These are phyloP conservation scores for Petrosia ficiformis DNA, from an alignment of 37 sponge, comb jelly and placozoan genomes.

Conservation along the genomic window DNA sequence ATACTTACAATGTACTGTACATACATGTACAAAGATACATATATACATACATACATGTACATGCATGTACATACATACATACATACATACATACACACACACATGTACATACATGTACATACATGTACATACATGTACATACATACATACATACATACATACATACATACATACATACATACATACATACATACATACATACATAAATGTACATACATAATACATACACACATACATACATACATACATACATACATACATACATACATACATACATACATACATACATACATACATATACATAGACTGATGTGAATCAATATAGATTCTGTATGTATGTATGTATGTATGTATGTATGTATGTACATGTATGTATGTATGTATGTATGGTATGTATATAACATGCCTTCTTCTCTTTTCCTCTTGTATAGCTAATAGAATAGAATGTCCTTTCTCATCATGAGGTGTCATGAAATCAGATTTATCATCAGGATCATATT, in stretches of 20 bases:
- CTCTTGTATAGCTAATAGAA: conserved; percentile 61
- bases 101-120: neutral
- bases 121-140: no score
- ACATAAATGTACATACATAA: neutral
- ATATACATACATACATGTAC: conserved; percentile 3
- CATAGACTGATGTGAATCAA: neutral
- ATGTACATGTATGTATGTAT: no score
- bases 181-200: neutral
- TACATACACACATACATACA: neutral
- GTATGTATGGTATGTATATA: no score
- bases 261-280: neutral
- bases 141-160: neutral
- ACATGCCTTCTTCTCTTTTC: conserved; percentile 68
- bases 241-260: neutral
- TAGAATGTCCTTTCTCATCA: conserved; percentile 56
- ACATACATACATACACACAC: neutral
- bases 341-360: no score
- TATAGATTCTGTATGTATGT: no score
- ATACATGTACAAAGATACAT: no score
- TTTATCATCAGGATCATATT: conserved; percentile 30
- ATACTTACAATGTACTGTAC: no score
- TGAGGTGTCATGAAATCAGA: conserved; percentile 58
- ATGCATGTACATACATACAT: neutral
- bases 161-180: neutral
- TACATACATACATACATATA: neutral